These are phyloP conservation scores for Melolontha melolontha DNA, from an alignment of 2,888 invertebrate species.

Conservation along the genomic window DNA sequence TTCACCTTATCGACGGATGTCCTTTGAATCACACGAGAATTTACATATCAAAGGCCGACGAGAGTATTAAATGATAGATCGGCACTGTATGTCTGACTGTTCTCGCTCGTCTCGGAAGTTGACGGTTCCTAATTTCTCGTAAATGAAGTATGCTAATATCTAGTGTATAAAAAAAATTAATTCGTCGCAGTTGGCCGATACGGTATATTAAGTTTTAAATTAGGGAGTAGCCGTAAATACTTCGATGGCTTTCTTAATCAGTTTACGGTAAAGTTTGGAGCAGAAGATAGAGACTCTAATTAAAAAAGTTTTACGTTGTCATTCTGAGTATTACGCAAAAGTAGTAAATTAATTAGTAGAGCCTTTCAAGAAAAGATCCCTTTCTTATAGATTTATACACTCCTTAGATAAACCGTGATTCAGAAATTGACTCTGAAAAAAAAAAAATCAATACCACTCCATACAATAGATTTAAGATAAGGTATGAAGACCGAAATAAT, in stretches of 20 bases:
- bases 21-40: constrained; percentile 54
- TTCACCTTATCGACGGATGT: constrained; percentile 46
- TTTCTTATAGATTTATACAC: too few relatives aligned
- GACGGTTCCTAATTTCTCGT: constrained; percentile 12
- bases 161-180: constrained; percentile 23
- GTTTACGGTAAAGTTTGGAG: constrained; percentile 28
- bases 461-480: too few relatives aligned
- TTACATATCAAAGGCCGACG: constrained; percentile 55
- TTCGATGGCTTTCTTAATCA: constrained; percentile 34
- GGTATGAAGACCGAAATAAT: too few relatives aligned
- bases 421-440: too few relatives aligned
- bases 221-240: constrained; percentile 17
- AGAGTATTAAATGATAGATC: constrained; percentile 53
- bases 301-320: constrained; percentile 35
- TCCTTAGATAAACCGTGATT: too few relatives aligned
- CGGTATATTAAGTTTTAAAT: constrained; percentile 28
- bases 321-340: constrained; percentile 34
- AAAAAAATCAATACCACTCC: too few relatives aligned
- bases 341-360: constrained; percentile 33
- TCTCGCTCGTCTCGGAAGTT: not conserved
- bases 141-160: constrained; percentile 32
- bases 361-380: too few relatives aligned
- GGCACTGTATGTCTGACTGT: not conserved
- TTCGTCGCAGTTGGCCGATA: constrained; percentile 11
- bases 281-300: constrained; percentile 18